These are phyloP conservation scores for Hafferia zeledoni DNA, from an alignment of 2,797 vertebrate species.

Conservation along the genomic window DNA sequence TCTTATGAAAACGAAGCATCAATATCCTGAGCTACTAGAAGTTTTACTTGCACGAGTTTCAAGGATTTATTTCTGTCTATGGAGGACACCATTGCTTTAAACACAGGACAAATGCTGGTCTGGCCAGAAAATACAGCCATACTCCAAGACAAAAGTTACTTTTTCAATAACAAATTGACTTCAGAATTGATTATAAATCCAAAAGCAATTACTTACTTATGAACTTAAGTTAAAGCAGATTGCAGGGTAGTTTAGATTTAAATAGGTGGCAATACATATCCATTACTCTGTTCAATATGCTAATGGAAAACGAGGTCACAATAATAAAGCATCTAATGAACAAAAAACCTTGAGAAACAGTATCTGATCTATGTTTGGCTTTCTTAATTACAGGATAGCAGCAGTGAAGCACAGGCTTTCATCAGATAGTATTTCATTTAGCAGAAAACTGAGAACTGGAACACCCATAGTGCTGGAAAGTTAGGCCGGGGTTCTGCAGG, in stretches of 20 bases:
- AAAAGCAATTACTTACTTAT: constrained; percentile 11
- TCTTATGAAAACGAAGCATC: not conserved
- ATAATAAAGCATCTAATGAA: constrained; percentile 27
- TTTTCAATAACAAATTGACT: constrained; percentile 21
- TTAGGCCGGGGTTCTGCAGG: not conserved
- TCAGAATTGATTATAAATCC: constrained; percentile 29
- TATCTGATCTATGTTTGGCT: constrained; percentile 16
- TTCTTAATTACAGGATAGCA: constrained; percentile 9
- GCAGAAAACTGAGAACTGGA: not conserved
- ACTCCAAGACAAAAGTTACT: not conserved
- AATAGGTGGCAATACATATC: constrained; percentile 11
- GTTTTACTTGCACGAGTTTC: not conserved
- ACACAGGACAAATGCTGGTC: not conserved
- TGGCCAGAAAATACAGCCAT: not conserved
- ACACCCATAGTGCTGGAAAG: not conserved
- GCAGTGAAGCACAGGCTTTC: not conserved
- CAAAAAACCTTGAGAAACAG: not conserved
- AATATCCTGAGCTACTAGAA: not conserved
- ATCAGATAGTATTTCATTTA: not conserved
- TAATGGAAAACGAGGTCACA: not conserved
- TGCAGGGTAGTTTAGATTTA: constrained; percentile 12
- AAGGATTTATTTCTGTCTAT: not conserved
- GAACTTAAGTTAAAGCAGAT: constrained; percentile 1
- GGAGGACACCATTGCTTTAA: not conserved
- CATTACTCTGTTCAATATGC: constrained; percentile 16